Percentiles rank a stretch among this genome's conserved stretches.
phyloP scores from a whole-genome alignment of 2,888 invertebrate species.

The Ichneumon xanthorius region DNA sequence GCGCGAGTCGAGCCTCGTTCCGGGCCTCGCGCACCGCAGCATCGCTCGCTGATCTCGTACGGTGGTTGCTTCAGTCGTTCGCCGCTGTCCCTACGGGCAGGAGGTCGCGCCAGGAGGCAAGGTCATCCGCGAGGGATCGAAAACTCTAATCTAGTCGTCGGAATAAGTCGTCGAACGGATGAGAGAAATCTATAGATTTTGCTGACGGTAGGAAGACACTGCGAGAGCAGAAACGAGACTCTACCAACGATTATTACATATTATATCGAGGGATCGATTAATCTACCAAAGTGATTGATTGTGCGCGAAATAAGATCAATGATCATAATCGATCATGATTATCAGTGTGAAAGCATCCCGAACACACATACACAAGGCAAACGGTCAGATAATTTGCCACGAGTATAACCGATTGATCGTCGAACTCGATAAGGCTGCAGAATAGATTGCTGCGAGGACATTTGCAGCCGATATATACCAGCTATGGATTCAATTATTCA shows the following conservation, averaged over 20 bases:
- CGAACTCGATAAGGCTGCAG: slow-evolving; percentile 17
- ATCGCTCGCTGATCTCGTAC: slow-evolving; percentile 75
- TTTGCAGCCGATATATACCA: neutral
- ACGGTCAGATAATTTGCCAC: slow-evolving; percentile 34
- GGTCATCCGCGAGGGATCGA: slow-evolving; percentile 53
- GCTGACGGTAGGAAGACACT: neutral
- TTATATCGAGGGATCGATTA: slow-evolving; percentile 45
- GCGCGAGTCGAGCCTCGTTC: slow-evolving; percentile 72
- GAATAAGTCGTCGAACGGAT: neutral
- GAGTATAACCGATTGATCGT: slow-evolving; percentile 16
- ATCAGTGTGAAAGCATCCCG: slow-evolving; percentile 12
- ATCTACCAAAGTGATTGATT: slow-evolving; percentile 53
- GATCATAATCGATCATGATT: slow-evolving; percentile 14
- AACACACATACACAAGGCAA: slow-evolving; percentile 6
- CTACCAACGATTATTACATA: slow-evolving; percentile 14
- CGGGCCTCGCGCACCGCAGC: slow-evolving; percentile 75
- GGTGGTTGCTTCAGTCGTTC: slow-evolving; percentile 82
- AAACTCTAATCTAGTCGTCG: neutral
- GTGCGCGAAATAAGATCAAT: slow-evolving; percentile 49
- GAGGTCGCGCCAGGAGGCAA: slow-evolving; percentile 72
- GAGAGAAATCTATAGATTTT: neutral
- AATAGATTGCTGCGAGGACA: slow-evolving; percentile 17
- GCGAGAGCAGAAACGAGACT: neutral
- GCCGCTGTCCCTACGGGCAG: slow-evolving; percentile 81
- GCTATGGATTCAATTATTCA: slow-evolving; percentile 34